Evolutionary conservation across 2,888 invertebrate genomes (phyloP), one percentile per base, ranked within the genome.

Genomic region (Branchellion lobata): DNA sequence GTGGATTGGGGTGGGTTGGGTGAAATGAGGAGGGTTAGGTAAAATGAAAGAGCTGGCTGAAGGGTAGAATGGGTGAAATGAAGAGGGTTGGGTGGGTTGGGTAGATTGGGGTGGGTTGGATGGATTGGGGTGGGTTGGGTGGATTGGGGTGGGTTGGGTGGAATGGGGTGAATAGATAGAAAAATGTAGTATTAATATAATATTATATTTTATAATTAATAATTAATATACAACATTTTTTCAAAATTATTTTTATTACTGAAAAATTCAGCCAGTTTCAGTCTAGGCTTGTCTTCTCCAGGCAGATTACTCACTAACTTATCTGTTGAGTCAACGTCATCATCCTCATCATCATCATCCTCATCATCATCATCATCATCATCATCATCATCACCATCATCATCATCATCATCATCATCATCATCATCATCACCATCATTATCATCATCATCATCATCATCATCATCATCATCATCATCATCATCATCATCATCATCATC

Each of bases 221-320:
- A 11, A 21, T 65, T 65, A 27, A 11, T 21, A 65, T 65, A 65
- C n/a, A 11, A 8, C 14, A 40, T 40, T 40, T 5, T 40, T 40
- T 8, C 14, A 8, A 40, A 8, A 40, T 40, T 40, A 40, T 40
- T 40, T 40, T 40, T 40, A 86, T 84, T 84, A 87, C 87, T 86
- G 81, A 85, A 85, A 80, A 85, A 87, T 76, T 87, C 86, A n/a
- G 87, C 86, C 65, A 86, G 82, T 82, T 86, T 87, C 74, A 85
- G 82, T 82, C 85, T 86, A 33, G 85, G 83, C 79, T 85, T 85
- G 33, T 85, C 85, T 21, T 84, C 79, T 80, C 85, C 85, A 18
- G 85, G 84, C 47, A 79, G 69, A 11, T 85, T 84, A 47, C 85
- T 84, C 2, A 86, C 84, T 1, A 84, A 85, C 31, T 85, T 85